These are phyloP conservation scores for Styela clava DNA, from an alignment of 23 tunicate species.

Conservation along the genomic window DNA sequence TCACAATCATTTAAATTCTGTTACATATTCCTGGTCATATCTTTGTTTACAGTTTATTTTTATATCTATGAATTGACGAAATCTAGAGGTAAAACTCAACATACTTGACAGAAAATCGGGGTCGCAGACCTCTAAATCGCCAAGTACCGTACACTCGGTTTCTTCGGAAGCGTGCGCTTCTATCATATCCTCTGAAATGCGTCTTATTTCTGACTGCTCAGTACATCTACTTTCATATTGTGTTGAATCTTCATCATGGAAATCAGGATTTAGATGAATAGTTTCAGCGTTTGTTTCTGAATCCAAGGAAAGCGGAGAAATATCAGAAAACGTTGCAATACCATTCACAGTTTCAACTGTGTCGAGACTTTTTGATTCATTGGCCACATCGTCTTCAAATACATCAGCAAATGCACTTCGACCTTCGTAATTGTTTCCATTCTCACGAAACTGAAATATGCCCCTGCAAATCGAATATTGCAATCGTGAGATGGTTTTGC, in stretches of 20 bases:
- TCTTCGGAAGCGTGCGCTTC: not conserved
- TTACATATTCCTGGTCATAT: no score
- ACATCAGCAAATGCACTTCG: conserved; percentile 4
- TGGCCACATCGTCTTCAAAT: conserved; percentile 1
- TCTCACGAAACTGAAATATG: not conserved
- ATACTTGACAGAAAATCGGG: no score
- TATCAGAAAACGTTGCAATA: not conserved
- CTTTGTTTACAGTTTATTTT: no score
- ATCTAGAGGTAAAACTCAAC: no score
- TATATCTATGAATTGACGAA: no score
- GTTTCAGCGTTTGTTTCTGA: not conserved
- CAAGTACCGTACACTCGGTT: not conserved
- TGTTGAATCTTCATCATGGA: not conserved
- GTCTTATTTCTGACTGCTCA: not conserved
- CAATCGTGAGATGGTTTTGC: no score
- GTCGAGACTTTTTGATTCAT: not conserved
- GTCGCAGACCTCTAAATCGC: no score
- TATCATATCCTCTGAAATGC: not conserved
- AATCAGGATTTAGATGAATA: not conserved
- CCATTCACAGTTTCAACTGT: not conserved
- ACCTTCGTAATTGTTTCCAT: not conserved
- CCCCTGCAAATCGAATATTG: no score
- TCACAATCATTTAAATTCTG: no score
- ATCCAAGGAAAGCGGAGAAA: not conserved
- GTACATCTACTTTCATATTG: not conserved